These are phyloP conservation scores for Pogonophryne albipinna DNA, from an alignment of 2,797 vertebrate genomes.

Conservation along the genomic window DNA sequence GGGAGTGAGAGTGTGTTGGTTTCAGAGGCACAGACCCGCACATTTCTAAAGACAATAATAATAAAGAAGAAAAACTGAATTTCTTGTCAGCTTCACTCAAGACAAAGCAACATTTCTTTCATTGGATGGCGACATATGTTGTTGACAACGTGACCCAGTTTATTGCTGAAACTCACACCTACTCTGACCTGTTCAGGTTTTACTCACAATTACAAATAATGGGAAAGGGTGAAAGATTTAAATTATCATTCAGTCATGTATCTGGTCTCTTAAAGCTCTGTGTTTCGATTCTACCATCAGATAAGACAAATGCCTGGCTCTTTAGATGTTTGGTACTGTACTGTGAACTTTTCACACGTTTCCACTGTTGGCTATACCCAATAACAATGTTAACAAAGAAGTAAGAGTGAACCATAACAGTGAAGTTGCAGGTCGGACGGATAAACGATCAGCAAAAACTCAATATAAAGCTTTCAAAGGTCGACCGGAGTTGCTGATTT, in stretches of 20 bases:
- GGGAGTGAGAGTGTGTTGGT: too few relatives aligned
- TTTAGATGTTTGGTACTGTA: too few relatives aligned
- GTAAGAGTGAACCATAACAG: too few relatives aligned
- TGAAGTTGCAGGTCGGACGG: background rate
- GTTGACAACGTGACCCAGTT: constrained; percentile 20
- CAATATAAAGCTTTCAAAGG: background rate
- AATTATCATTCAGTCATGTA: too few relatives aligned
- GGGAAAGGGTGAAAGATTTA: background rate
- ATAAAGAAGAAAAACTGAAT: constrained; percentile 19
- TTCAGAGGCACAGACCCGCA: constrained; percentile 24
- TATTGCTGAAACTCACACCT: background rate
- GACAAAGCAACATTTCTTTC: background rate
- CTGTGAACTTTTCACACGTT: too few relatives aligned
- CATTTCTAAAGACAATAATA: constrained; percentile 7
- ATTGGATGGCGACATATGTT: constrained; percentile 20
- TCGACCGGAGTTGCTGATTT: background rate
- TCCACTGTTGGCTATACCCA: too few relatives aligned
- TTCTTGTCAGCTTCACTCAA: background rate
- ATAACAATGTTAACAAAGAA: too few relatives aligned
- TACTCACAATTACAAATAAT: constrained; percentile 5
- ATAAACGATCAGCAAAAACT: background rate
- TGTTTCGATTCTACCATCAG: background rate
- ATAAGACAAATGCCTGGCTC: too few relatives aligned
- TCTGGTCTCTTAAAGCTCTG: background rate
- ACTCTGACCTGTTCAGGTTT: background rate